Evolutionary conservation across 2,888 invertebrate genomes (phyloP).

Genomic region (Phyllotreta cruciferae): DNA sequence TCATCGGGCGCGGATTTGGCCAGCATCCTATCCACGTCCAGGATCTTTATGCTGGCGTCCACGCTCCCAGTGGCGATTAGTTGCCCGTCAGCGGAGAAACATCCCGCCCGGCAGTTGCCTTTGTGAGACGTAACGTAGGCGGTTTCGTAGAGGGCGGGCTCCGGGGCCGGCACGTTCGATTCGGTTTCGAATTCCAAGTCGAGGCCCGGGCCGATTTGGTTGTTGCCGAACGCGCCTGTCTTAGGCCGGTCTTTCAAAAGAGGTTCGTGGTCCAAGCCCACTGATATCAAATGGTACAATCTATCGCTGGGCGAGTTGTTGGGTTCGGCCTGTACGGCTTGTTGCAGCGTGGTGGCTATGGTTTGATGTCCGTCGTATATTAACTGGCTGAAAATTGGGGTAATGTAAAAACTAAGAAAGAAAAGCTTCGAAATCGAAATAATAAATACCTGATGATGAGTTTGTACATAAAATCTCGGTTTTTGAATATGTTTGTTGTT

Average conservation of each 20-base stretch:
- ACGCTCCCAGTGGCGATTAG: constrained; percentile 97
- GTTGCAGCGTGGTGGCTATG: constrained; percentile 85
- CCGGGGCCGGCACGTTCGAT: constrained; percentile 89
- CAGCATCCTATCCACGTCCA: constrained; percentile 99
- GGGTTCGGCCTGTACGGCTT: constrained; percentile 87
- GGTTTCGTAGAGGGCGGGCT: constrained; percentile 97
- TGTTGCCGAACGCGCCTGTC: constrained; percentile 68
- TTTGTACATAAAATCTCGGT: constrained; percentile 86
- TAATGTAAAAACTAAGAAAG: not conserved
- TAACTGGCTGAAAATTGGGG: constrained; percentile 76
- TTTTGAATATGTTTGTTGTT: constrained; percentile 82
- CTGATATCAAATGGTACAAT: constrained; percentile 82
- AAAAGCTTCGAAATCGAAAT: not conserved
- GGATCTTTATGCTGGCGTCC: constrained; percentile 98
- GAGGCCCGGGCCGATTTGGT: constrained; percentile 72
- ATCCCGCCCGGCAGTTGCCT: constrained; percentile 93
- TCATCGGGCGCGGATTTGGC: constrained; percentile 96
- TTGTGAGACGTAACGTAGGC: constrained; percentile 99
- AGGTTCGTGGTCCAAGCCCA: constrained; percentile 86
- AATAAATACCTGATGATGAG: constrained; percentile 84
- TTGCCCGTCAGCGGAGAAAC: constrained; percentile 94
- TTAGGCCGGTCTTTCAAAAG: constrained; percentile 70
- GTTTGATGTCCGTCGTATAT: constrained; percentile 97
- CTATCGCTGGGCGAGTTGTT: constrained; percentile 96
- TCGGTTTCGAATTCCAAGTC: constrained; percentile 98